Evolutionary conservation across 2,113 vertebrate genomes (phyloP), one percentile per base, ranked within the genome.

Genomic region (Holacanthus passer): DNA sequence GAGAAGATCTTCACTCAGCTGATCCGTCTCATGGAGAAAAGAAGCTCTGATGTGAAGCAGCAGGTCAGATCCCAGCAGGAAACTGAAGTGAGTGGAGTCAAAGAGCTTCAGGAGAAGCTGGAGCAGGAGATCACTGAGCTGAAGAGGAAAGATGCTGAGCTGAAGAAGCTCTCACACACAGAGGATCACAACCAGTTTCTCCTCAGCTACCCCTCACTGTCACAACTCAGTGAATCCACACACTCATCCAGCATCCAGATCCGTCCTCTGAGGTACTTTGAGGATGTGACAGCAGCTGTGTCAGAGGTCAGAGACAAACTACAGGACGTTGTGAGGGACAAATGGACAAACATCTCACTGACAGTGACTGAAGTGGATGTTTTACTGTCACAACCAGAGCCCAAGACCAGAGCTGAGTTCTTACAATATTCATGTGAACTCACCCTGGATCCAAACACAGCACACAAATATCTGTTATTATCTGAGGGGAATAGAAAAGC

Each of bases 391-490:
- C 22, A n/a, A 52, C 50, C 50, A 52, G 50, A 52, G 9, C 50
- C 50, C 3, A n/a, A 52, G 50, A 52, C 22, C 50, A 52, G 50
- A 52, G 50, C 50, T 52, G 50, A 0, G 3, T n/a, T 52, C 22
- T 52, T 52, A 52, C n/a, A 11, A 52, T 52, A 52, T 52, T 52
- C 20, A n/a, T 1, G 20, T 52, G 22, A 53, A 53, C 1, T 53
- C n/a, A 53, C 52, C 24, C 52, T 53, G 52, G 52, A 53, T 53
- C 52, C 52, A 53, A 53, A 53, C 52, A 53, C 52, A 56, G 27
- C 27, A 29, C 7, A 29, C 14, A 14, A 14, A 17, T 0, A 13
- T 2, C 27, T 56, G 27, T 56, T 17, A 17, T 56, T 56, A 31
- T 56, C 55, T 17, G 55, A 56, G 24, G 55, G 27, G 55, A 56